phyloP scores from a whole-genome alignment of 2,888 invertebrate species.

The Hemicrepidius hirtus region DNA sequence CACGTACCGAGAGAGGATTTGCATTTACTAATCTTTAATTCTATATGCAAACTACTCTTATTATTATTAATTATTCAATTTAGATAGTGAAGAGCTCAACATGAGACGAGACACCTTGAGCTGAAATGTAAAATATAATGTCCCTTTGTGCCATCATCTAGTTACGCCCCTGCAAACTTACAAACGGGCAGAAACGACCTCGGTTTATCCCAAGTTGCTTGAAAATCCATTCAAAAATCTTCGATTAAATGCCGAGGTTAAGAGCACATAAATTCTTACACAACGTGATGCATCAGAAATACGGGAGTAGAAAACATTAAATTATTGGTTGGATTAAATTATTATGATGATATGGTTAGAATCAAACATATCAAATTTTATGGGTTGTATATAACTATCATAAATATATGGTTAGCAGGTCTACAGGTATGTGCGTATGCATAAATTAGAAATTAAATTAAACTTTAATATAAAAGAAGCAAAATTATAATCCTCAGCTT shows the following conservation, averaged over 20 bases:
- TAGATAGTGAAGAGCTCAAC: background rate
- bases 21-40: conserved; percentile 24
- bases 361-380: conserved; percentile 45
- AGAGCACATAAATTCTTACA: conserved; percentile 16
- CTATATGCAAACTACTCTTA: conserved; percentile 26
- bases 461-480: conserved; percentile 36
- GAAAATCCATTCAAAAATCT: conserved; percentile 21
- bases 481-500: conserved; percentile 36
- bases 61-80: conserved; percentile 8
- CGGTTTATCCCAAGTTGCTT: background rate
- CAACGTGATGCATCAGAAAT: conserved; percentile 21
- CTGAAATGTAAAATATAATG: background rate
- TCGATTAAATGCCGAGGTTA: conserved; percentile 10
- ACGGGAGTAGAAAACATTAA: conserved; percentile 40
- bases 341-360: conserved; percentile 37
- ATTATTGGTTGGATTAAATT: conserved; percentile 41
- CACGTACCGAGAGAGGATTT: conserved; percentile 32
- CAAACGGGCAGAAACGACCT: background rate
- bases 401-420: conserved; percentile 43
- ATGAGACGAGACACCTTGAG: background rate
- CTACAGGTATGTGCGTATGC: conserved; percentile 35
- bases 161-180: no score
- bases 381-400: conserved; percentile 34
- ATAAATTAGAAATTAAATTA: conserved; percentile 50
- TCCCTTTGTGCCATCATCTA: no score